Conservation (phyloP, 1,140 invertebrate genomes). For the Doryteuthis pealeii region DNA sequence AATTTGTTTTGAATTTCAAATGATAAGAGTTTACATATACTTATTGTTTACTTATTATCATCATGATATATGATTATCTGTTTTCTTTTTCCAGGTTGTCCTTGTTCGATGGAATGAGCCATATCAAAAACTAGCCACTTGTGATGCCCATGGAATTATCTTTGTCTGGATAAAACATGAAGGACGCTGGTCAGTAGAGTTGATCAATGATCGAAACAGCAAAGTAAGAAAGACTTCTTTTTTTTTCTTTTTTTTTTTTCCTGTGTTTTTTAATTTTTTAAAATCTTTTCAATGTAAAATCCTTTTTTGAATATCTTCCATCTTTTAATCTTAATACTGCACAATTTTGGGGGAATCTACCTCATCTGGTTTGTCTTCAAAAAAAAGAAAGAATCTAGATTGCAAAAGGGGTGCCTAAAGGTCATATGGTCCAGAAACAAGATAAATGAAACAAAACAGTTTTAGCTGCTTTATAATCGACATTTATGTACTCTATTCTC, state of each 20-base stretch:
- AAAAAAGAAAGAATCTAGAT: too few species aligned
- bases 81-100: slow-evolving; percentile 84
- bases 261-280: background rate
- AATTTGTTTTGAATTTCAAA: too few species aligned
- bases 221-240: slow-evolving; percentile 67
- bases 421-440: too few species aligned
- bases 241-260: background rate
- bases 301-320: too few species aligned
- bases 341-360: too few species aligned
- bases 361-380: too few species aligned
- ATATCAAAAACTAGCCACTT: slow-evolving; percentile 96
- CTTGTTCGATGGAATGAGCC: slow-evolving; percentile 98
- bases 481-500: too few species aligned
- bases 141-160: slow-evolving; percentile 96
- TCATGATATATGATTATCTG: slow-evolving; percentile 15
- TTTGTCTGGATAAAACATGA: slow-evolving; percentile 99
- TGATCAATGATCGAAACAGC: slow-evolving; percentile 96
- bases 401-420: too few species aligned
- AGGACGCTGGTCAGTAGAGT: slow-evolving; percentile 96
- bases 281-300: too few species aligned
- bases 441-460: too few species aligned
- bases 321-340: too few species aligned
- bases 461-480: too few species aligned
- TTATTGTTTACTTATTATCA: background rate
- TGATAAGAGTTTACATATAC: background rate